Conservation (phyloP, 2,888 invertebrate species). For the Hyalella azteca region DNA sequence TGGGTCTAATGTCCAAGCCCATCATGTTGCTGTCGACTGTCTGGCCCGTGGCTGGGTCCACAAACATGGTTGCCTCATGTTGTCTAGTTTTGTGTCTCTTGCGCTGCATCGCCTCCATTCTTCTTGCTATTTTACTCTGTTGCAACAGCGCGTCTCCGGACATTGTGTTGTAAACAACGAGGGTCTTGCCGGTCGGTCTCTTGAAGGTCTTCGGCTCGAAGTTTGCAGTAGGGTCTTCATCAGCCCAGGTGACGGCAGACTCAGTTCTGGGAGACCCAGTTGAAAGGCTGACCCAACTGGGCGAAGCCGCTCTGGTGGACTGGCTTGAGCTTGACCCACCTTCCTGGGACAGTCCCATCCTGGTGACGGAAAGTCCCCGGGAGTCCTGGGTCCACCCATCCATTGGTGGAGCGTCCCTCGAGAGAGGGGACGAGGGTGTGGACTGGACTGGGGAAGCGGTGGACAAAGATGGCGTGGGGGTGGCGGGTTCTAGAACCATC, state of each 20-base stretch:
- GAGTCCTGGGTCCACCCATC: conserved; percentile 43
- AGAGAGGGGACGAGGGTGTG: conserved; percentile 47
- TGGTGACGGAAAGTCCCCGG: conserved; percentile 36
- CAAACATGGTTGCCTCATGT: conserved; percentile 53
- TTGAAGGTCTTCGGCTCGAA: background rate
- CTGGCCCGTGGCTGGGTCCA: conserved; percentile 55
- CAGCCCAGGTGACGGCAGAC: conserved; percentile 41
- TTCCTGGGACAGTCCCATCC: conserved; percentile 20
- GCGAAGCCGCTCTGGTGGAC: conserved; percentile 44
- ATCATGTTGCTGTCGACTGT: conserved; percentile 55
- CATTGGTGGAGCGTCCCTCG: conserved; percentile 42
- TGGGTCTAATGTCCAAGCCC: conserved; percentile 54
- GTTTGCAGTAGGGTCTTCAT: background rate
- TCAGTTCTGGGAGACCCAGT: background rate
- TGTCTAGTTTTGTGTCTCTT: conserved; percentile 43
- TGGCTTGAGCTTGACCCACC: conserved; percentile 45
- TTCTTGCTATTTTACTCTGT: conserved; percentile 54
- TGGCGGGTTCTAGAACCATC: conserved; percentile 16
- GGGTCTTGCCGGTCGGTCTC: conserved; percentile 50
- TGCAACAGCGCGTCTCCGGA: conserved; percentile 55
- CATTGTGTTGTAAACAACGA: conserved; percentile 57
- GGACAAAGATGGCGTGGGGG: conserved; percentile 26
- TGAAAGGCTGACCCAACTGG: conserved; percentile 35
- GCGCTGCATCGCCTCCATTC: conserved; percentile 52
- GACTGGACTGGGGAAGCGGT: conserved; percentile 40